phyloP scores from a whole-genome alignment of 2,797 vertebrate genomes.

The Microctenopoma stevenorrisi region DNA sequence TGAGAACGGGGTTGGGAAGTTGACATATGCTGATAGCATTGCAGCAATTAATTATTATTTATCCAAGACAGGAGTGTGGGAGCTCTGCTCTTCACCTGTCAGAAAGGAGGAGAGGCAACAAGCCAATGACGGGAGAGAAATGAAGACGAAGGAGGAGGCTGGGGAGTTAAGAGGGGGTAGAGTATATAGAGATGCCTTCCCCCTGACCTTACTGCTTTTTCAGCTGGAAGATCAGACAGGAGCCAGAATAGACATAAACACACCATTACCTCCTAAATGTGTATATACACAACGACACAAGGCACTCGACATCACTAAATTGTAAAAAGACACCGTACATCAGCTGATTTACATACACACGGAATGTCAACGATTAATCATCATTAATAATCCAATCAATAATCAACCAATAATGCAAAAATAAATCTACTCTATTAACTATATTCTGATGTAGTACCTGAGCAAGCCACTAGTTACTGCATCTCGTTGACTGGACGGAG shows the following conservation, averaged over 20 bases:
- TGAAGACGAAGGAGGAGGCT: slow-evolving; percentile 16
- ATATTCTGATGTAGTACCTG: no score
- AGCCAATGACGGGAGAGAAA: slow-evolving; percentile 30
- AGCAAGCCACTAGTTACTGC: no score
- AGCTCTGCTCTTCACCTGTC: slow-evolving; percentile 61
- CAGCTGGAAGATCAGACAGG: neutral
- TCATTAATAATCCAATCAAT: no score
- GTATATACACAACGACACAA: no score
- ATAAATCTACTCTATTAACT: no score
- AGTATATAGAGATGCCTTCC: neutral
- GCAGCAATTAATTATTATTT: slow-evolving; percentile 78
- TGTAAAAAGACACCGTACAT: neutral
- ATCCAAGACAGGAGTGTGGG: slow-evolving; percentile 57
- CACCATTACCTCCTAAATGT: neutral
- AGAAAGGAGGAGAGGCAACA: slow-evolving; percentile 36
- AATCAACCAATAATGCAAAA: no score
- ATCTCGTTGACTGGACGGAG: no score
- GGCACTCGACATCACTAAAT: neutral
- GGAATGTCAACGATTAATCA: no score
- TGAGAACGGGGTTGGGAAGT: slow-evolving; percentile 49
- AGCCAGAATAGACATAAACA: neutral
- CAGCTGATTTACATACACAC: no score
- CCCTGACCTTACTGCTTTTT: neutral
- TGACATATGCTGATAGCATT: slow-evolving; percentile 70
- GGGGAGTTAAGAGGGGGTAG: neutral